phyloP scores from a whole-genome alignment of 2,113 vertebrate species.

The Crotalus viridis region DNA sequence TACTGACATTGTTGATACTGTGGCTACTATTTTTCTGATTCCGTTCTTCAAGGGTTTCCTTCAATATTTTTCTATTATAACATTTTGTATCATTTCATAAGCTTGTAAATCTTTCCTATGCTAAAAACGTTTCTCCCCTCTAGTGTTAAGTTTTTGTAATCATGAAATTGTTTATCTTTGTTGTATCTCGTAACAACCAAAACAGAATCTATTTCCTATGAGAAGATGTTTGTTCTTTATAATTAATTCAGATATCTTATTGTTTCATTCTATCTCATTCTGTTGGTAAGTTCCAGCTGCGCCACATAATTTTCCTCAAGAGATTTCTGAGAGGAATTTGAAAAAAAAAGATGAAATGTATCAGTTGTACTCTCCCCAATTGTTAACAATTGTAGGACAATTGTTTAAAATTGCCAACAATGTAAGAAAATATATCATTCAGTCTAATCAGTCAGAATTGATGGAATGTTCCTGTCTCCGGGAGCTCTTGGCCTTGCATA shows the following conservation, averaged over 20 bases:
- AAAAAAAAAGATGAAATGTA: conserved; percentile 17
- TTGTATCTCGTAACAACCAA: background rate
- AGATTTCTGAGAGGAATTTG: background rate
- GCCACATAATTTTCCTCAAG: background rate
- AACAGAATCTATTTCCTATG: background rate
- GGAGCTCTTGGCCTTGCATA: background rate
- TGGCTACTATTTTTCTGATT: no score
- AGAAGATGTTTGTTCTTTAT: background rate
- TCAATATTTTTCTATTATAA: no score
- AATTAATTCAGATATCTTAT: background rate
- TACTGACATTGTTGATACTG: no score
- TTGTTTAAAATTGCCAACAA: background rate
- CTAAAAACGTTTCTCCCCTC: background rate
- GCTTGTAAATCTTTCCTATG: background rate
- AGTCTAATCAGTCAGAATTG: background rate
- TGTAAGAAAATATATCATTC: background rate
- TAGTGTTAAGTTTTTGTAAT: background rate
- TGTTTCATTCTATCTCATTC: background rate
- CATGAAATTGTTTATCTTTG: background rate
- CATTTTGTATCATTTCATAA: no score
- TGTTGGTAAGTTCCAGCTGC: background rate
- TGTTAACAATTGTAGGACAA: background rate
- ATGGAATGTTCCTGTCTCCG: background rate
- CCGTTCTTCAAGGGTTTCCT: no score
- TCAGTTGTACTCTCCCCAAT: background rate